Evolutionary conservation across 2,797 vertebrate species (phyloP), one percentile per base, ranked within the genome.

Genomic region (Malacoctenus gilli): DNA sequence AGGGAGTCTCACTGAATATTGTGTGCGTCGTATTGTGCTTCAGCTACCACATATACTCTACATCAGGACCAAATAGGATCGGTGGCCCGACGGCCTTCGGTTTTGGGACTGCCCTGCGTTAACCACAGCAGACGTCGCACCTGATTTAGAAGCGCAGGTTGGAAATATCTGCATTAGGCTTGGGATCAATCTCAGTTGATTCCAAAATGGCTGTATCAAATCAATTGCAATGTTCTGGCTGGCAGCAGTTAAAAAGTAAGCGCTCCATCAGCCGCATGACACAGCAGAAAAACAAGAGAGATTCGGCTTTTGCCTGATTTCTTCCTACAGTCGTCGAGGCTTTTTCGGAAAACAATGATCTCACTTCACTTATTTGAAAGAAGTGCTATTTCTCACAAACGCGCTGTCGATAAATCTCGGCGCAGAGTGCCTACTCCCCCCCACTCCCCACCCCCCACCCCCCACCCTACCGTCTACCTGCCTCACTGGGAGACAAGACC

Each of bases 361-460:
- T 73, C 22, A 59, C 61, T 70, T 79, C 62, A 72, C 43, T 70
- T 72, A 39, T 76, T 66, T 58, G 9, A 66, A 64, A 20, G 46
- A 44, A 67, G 22, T 30, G 35, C 62, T 25, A 60, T 84, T 75
- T 79, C 60, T 72, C 61, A 64, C 16, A 36, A 56, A 43, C 50
- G 52, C 38, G 15, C 63, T 46, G 60, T 71, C 60, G 66, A 84
- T 83, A 78, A 83, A 83, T 86, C 69, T 66, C 59, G 38, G 23
- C 18, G 21, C 46, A 55, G 61, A 65, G 63, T 15, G 25, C 22
- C 58, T 59, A 42, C 70, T 65, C 62, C 54, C 70, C 70, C 59
- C 55, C 1, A n/a, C n/a, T n/a, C n/a, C n/a, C n/a, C n/a, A n/a
- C n/a, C n/a, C n/a, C n/a, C n/a, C n/a, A n/a, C n/a, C n/a, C n/a